Evolutionary conservation across 1,140 invertebrate species (phyloP), one percentile per base, ranked within the genome.

Genomic region (Tenebrio molitor): DNA sequence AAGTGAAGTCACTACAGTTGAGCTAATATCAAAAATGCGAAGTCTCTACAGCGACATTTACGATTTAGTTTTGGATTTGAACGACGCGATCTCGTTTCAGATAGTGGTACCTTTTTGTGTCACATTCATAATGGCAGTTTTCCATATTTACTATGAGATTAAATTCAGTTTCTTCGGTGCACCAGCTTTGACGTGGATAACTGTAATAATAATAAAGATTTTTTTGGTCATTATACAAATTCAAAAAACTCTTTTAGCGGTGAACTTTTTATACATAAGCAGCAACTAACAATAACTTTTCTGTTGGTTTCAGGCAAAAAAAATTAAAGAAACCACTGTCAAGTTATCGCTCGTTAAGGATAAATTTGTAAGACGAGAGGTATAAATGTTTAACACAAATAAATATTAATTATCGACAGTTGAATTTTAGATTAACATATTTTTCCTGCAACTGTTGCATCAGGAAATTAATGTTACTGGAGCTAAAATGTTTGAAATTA

Each of bases 401-500:
- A 3, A 39, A 12, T n/a, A 12, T n/a, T n/a, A n/a, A 39, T 2
- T 2, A 7, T 12, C 2, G n/a, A 39, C 12, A 7, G 12, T 39
- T 39, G 12, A 39, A 29, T 29, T 29, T 29, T 21, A 53, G 46
- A 29, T 53, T n/a, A 53, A 53, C n/a, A 53, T 53, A 21, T 53
- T 53, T 21, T 14, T 25, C 15, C 17, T 53, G 46, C 46, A 53
- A 12, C 21, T 53, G 19, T 25, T 53, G 29, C 46, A 53, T 29
- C 46, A 53, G 15, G 17, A 53, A 53, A 29, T 53, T 25, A 53
- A n/a, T 25, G 21, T 53, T 10, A 25, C 46, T 1, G 46, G 46
- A 25, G 46, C 46, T 25, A 53, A 53, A 53, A 19, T 53, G 1
- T 53, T 53, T 53, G 19, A 12, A 12, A 15, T 53, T n/a, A 53